Base-by-base conservation (phyloP, 2,888 invertebrate species). In the Epinotia brunnichana region DNA sequence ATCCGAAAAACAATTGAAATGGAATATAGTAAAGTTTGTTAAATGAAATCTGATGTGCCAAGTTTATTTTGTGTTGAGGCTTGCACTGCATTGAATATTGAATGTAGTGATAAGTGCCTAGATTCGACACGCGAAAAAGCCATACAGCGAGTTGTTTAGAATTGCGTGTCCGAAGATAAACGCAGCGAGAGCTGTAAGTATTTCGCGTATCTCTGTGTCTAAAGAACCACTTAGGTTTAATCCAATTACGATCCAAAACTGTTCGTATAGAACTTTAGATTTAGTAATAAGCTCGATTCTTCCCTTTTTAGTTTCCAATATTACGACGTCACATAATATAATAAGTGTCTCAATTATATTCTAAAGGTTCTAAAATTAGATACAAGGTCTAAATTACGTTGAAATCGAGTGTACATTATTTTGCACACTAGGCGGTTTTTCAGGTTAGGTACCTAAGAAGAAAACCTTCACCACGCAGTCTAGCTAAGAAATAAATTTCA, bases 131-230 rank as follows among this genome's bases (percentile, higher is more conserved):
- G 62, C 62, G 48, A 62, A n/a, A 21, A n/a, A n/a, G 62, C 24
- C 24, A 24, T 62, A 29, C 48, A 48, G 57, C 29, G 35, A 57
- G 41, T 21, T 21, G 10, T 9, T 44, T 61, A 61, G 21, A 61
- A 24, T 61, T 61, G 60, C 60, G 60, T 61, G 41, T 15, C 10
- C 11, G 59, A 17, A 24, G 48, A 48, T 48, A 48, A 60, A 62
- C 44, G 19, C 48, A 48, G n/a, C 5, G 48, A 48, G n/a, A 48
- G 48, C 48, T n/a, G 48, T 13, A n/a, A n/a, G n/a, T n/a, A 2
- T 2, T 48, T 48, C 7, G n/a, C 48, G n/a, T 48, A 48, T 48
- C 15, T 44, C 15, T 35, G 9, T 4, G 44, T 15, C 48, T 5
- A 48, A n/a, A 15, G n/a, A 48, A n/a, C n/a, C 15, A 7, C 48